Evolutionary conservation across 2,888 invertebrate species (phyloP).

Genomic region (Penaeus monodon): DNA sequence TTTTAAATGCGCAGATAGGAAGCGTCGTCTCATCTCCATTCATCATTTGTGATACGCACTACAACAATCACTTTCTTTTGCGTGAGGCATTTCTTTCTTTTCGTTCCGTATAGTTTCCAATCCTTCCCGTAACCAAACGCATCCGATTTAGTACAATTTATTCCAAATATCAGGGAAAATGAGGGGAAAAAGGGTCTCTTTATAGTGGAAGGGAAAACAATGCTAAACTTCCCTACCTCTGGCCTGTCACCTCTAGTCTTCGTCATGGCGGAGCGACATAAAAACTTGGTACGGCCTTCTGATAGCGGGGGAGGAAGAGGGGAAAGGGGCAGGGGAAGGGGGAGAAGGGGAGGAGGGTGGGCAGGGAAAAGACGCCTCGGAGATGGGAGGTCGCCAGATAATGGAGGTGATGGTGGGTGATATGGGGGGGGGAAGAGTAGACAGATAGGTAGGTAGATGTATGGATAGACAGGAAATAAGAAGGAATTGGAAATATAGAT

Average conservation of each 20-base stretch:
- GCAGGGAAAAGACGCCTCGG: not conserved
- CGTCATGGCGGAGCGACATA: not conserved
- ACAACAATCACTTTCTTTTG: too few species aligned
- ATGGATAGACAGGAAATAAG: not conserved
- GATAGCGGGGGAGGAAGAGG: slow-evolving; percentile 22
- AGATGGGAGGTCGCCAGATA: not conserved
- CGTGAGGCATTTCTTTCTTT: too few species aligned
- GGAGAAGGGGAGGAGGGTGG: not conserved
- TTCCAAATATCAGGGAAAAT: not conserved
- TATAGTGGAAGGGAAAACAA: slow-evolving; percentile 12
- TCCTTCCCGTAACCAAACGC: too few species aligned
- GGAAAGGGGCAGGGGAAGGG: not conserved
- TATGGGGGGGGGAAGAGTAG: not conserved
- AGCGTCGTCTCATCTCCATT: not conserved
- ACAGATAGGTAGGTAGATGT: not conserved
- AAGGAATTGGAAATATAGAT: too few species aligned
- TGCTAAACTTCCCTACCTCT: not conserved
- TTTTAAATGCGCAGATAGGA: too few species aligned
- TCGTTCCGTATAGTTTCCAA: too few species aligned
- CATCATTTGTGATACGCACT: not conserved
- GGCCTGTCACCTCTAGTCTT: slow-evolving; percentile 2
- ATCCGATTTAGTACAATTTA: too few species aligned
- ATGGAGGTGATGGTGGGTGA: not conserved
- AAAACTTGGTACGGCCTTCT: slow-evolving; percentile 21
- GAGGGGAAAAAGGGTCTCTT: not conserved